phyloP scores from a whole-genome alignment of 1,140 invertebrate genomes.

The Scaptodrosophila lebanonensis region DNA sequence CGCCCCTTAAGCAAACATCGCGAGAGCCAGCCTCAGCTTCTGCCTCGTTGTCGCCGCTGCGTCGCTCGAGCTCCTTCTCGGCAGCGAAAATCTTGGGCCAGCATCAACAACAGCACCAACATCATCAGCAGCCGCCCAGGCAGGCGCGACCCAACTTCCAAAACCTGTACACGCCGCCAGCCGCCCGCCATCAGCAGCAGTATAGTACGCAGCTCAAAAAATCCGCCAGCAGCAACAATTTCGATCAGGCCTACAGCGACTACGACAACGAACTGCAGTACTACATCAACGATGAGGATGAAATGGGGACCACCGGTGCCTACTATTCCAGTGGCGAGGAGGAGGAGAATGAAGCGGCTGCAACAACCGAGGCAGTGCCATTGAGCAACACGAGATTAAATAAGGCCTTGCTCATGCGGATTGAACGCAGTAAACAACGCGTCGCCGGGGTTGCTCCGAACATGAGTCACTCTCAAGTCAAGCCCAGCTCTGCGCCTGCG shows the following conservation, averaged over 20 bases:
- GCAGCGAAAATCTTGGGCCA: conserved; percentile 11
- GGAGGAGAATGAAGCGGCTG: conserved; percentile 28
- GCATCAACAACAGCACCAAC: conserved; percentile 39
- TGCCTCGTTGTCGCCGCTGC: conserved; percentile 58
- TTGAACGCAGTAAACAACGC: conserved; percentile 73
- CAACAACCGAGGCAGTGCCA: conserved; percentile 36
- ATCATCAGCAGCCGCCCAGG: conserved; percentile 31
- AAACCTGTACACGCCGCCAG: conserved; percentile 70
- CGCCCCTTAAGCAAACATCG: background rate
- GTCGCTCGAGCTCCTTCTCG: conserved; percentile 70
- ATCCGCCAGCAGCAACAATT: conserved; percentile 76
- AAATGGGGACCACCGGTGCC: conserved; percentile 58
- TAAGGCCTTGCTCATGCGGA: conserved; percentile 78
- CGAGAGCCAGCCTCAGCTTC: background rate
- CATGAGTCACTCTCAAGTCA: conserved; percentile 46
- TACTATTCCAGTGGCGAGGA: conserved; percentile 71
- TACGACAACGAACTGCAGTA: conserved; percentile 76
- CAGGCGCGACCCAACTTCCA: conserved; percentile 70
- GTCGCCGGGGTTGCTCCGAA: conserved; percentile 49
- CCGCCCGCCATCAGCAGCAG: conserved; percentile 45
- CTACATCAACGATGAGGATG: conserved; percentile 75
- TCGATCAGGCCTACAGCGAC: conserved; percentile 67
- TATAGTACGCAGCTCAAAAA: conserved; percentile 55
- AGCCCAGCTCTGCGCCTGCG: conserved; percentile 63
- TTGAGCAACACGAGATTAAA: conserved; percentile 80